Evolutionary conservation across 2,888 invertebrate genomes (phyloP), one percentile per base, ranked within the genome.

Genomic region (Perithous albicinctus): DNA sequence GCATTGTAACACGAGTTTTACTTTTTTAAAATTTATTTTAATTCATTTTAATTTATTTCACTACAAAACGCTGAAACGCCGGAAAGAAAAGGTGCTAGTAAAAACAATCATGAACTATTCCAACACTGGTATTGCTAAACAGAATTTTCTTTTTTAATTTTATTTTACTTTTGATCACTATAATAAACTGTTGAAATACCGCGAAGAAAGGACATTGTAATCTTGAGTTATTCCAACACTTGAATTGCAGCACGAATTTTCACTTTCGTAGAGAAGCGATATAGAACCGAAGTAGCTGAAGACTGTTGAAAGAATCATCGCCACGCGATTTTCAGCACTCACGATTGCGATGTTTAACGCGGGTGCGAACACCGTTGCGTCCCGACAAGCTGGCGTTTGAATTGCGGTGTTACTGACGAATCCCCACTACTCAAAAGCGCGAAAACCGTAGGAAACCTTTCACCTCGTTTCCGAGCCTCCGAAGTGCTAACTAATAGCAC

Each of bases 361-460:
- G 54, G 56, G 73, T 74, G 56, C 69, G 73, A 78, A 69, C 69
- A 59, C 74, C 46, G 69, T 46, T 74, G 64, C 48, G 70, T 77
- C 69, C 51, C 78, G 80, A 77, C 70, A 79, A 66, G 76, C 56
- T 64, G 69, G 56, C 35, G 41, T 69, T 54, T 61, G 51, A 51
- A 41, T 41, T 38, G 74, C 74, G 64, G 63, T 46, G 38, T 80
- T 54, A 64, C 48, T 67, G 46, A 70, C 43, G 74, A 46, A 54
- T 75, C 51, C 66, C 67, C 64, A 78, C n/a, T n/a, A n/a, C 78
- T 69, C 63, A 41, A 32, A 69, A 41, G 63, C 61, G 74, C 48
- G 70, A 78, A 82, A 70, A 69, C 35, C 78, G 74, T 70, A 75
- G 70, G 67, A 75, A 82, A 82, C 78, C 81, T 82, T 82, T 82